Evolutionary conservation across 1,140 invertebrate species (phyloP).

Genomic region (Antheraea mylitta): DNA sequence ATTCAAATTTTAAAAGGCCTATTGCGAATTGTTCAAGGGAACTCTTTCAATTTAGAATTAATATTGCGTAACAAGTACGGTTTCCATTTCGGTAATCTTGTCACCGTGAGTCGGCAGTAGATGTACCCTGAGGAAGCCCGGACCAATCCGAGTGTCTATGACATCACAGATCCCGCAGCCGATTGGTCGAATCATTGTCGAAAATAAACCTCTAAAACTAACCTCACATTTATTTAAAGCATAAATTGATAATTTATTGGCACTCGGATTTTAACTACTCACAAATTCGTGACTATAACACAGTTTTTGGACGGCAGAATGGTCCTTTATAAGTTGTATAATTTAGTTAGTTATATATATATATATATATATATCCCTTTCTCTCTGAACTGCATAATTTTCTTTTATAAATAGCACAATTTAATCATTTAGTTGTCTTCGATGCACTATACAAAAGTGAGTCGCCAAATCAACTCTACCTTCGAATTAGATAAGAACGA

Average conservation of each 20-base stretch:
- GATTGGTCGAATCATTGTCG: background rate
- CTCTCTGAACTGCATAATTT: no score
- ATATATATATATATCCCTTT: no score
- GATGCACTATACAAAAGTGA: no score
- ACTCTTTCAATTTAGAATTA: background rate
- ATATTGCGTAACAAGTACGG: background rate
- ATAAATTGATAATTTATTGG: background rate
- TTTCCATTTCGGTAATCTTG: background rate
- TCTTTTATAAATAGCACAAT: no score
- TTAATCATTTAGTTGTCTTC: no score
- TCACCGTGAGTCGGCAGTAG: background rate
- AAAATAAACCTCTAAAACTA: background rate
- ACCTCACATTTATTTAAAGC: background rate
- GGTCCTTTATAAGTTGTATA: no score
- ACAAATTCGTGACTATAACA: background rate
- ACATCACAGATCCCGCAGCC: background rate
- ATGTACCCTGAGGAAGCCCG: background rate
- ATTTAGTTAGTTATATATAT: no score
- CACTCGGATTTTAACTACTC: background rate
- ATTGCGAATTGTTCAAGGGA: background rate
- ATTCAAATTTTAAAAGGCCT: background rate
- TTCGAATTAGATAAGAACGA: no score
- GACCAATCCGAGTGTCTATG: background rate
- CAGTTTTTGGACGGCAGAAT: no score
- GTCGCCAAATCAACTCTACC: no score